phyloP scores from a whole-genome alignment of 2,113 vertebrate species.

The Asarcornis scutulata region DNA sequence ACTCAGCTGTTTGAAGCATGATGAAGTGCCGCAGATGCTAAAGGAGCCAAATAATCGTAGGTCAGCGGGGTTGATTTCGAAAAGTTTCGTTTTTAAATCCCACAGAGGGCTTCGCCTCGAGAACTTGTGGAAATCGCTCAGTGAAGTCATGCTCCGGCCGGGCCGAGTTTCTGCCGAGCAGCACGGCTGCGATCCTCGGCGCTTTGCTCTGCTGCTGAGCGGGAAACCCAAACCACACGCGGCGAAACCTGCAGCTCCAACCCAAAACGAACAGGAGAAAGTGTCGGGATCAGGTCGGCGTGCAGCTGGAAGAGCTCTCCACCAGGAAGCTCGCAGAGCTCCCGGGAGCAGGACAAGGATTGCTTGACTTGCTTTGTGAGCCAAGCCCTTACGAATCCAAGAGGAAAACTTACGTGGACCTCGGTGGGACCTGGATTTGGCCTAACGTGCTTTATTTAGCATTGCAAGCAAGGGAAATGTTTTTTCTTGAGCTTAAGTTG shows the following conservation, averaged over 20 bases:
- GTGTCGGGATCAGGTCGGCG: conserved; percentile 45
- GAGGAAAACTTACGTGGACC: not conserved
- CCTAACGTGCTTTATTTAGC: conserved; percentile 33
- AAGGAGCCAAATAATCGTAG: conserved; percentile 26
- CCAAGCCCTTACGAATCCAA: conserved; percentile 37
- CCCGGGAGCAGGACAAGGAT: not conserved
- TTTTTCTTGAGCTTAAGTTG: conserved; percentile 57
- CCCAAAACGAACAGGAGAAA: conserved; percentile 21
- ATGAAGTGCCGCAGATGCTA: conserved; percentile 27
- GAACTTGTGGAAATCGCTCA: not conserved
- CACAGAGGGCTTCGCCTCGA: not conserved
- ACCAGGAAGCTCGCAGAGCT: conserved; percentile 12
- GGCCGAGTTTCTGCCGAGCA: not conserved
- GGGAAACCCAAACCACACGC: conserved; percentile 25
- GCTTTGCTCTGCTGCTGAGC: not conserved
- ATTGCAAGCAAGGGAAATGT: conserved; percentile 29
- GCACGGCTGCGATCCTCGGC: not conserved
- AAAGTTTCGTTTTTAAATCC: conserved; percentile 42
- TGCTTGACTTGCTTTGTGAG: conserved; percentile 43
- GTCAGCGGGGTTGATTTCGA: not conserved
- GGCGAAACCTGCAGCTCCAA: not conserved
- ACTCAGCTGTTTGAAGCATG: conserved; percentile 14
- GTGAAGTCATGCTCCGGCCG: conserved; percentile 7
- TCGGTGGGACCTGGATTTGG: conserved; percentile 53
- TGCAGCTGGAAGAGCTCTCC: conserved; percentile 38